Evolutionary conservation across 2,113 vertebrate species (phyloP), one percentile per base, ranked within the genome.

Genomic region (Rattus rattus): DNA sequence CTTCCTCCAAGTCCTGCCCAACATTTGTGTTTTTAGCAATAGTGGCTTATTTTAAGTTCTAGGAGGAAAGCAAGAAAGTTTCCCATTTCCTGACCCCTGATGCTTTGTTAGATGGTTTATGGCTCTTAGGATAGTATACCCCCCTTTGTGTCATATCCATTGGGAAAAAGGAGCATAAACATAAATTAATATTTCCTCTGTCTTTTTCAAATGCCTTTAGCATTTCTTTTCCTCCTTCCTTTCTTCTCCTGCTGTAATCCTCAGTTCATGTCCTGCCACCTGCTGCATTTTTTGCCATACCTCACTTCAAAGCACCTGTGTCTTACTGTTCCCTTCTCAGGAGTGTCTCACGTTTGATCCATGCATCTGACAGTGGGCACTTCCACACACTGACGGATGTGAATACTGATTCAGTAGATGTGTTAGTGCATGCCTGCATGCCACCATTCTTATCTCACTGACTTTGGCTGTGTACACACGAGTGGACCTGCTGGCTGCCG

Each of bases 351-450:
- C 1, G 13, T 83, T 83, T 26, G n/a, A 36, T 77, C 52, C 28
- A 92, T 67, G 67, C 8, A 17, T 39, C 33, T 22, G 3, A 39
- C 43, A 33, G 7, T 49, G 28, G 39, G 63, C 4, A 24, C 12
- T n/a, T 79, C 12, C 19, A 2, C 11, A 17, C 17, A 8, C 28
- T 69, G 9, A 14, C 30, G 49, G 26, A 20, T 43, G 19, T 76
- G 49, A 20, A 49, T 6, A 52, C 28, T 26, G 4, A 39, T 43
- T 4, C 3, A 10, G 11, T 47, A 43, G 84, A 4, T 49, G 36
- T 81, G 33, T 3, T 8, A 39, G 20, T 17, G 12, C 26, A 13
- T 11, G 6, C 4, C 4, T 22, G 16, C n/a, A 33, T 0, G 24
- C 36, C 33, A 13, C 19, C 26, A 14, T n/a, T 20, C 9, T 47